Percentiles rank a stretch among this genome's conserved stretches.
Evolutionary conservation across 2,113 vertebrate genomes (phyloP).

Genomic region (Melanostigma gelatinosum): DNA sequence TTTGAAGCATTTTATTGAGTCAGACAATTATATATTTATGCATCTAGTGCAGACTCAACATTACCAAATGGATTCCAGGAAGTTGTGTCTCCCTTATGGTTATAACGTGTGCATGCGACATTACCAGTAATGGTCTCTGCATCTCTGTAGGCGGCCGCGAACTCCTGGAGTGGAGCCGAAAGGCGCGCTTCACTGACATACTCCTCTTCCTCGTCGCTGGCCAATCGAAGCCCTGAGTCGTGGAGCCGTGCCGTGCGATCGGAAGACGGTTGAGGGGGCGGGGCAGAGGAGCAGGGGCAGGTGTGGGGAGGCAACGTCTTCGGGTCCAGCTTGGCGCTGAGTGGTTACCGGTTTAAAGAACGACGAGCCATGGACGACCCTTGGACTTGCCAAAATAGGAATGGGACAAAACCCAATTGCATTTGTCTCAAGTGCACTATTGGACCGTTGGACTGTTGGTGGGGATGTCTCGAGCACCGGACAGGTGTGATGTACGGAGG

Average conservation of each 20-base stretch:
- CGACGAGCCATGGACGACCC: slow-evolving; percentile 85
- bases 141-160: slow-evolving; percentile 87
- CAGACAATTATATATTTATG: slow-evolving; percentile 27
- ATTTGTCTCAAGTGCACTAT: slow-evolving; percentile 2
- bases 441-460: background rate
- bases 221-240: slow-evolving; percentile 79
- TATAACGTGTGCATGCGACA: slow-evolving; percentile 31
- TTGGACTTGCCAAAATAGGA: slow-evolving; percentile 54
- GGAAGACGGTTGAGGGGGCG: slow-evolving; percentile 74
- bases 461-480: slow-evolving; percentile 11
- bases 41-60: slow-evolving; percentile 14
- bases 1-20: background rate
- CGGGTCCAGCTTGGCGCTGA: slow-evolving; percentile 96
- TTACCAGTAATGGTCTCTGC: slow-evolving; percentile 98
- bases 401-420: slow-evolving; percentile 32
- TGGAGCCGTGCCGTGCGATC: slow-evolving; percentile 53
- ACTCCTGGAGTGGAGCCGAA: slow-evolving; percentile 68
- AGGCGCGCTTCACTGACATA: slow-evolving; percentile 88
- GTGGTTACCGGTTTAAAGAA: slow-evolving; percentile 86
- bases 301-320: slow-evolving; percentile 84
- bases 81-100: background rate
- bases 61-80: slow-evolving; percentile 31
- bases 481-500: background rate
- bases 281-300: slow-evolving; percentile 83
- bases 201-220: slow-evolving; percentile 84